Conservation (phyloP, 2,888 invertebrate genomes). For the Hypena proboscidalis region DNA sequence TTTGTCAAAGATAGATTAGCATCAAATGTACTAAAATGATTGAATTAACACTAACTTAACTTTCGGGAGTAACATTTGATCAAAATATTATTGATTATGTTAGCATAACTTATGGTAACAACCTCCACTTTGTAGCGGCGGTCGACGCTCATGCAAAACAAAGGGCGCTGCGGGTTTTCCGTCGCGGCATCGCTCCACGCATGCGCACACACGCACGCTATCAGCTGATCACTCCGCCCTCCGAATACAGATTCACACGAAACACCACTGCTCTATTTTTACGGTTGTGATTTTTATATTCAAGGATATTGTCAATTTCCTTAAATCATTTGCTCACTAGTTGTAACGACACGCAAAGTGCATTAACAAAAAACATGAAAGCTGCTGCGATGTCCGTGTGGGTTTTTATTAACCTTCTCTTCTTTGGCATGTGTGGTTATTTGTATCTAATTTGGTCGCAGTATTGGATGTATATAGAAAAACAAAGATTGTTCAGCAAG, state of each 20-base stretch:
- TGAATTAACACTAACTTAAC: no score
- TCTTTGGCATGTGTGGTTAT: constrained; percentile 90
- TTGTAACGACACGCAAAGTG: constrained; percentile 4
- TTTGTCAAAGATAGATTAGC: no score
- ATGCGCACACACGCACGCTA: constrained; percentile 53
- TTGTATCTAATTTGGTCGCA: constrained; percentile 90
- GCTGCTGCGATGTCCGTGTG: constrained; percentile 88
- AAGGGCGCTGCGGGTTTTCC: constrained; percentile 34
- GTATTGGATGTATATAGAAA: constrained; percentile 88
- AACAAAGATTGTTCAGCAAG: constrained; percentile 78
- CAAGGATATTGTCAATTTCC: constrained; percentile 17
- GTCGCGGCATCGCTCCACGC: constrained; percentile 50
- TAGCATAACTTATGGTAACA: neutral
- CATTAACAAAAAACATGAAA: no score
- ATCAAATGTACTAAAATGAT: no score
- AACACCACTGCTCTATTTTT: constrained; percentile 33
- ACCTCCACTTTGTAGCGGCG: neutral
- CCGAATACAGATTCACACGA: constrained; percentile 32
- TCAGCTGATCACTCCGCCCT: constrained; percentile 70
- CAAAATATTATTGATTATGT: no score
- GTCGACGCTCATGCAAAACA: constrained; percentile 12
- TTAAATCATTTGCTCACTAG: constrained; percentile 3
- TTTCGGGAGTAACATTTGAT: no score
- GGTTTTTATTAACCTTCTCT: constrained; percentile 89
- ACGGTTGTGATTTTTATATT: constrained; percentile 52